A percentile compares a stretch with the other conserved stretches of the same genome.
phyloP scores from a whole-genome alignment of 2,113 vertebrate species.

The Ploceus nigricollis region DNA sequence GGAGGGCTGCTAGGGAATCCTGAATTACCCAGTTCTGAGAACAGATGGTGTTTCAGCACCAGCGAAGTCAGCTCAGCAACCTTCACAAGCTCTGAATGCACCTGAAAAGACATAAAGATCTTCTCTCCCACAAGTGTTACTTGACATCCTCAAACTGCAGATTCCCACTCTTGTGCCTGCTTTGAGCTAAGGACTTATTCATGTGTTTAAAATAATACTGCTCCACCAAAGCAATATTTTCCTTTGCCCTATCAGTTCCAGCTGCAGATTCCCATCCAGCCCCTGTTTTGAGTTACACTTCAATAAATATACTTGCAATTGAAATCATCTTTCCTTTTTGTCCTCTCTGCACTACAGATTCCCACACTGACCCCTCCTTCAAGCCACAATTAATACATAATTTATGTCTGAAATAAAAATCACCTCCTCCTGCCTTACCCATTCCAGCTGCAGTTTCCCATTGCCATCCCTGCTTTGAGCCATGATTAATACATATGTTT shows the following conservation, averaged over 20 bases:
- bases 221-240: slow-evolving; percentile 24
- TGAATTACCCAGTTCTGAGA: background rate
- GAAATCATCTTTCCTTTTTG: slow-evolving; percentile 64
- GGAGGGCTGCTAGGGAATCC: background rate
- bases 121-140: background rate
- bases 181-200: slow-evolving; percentile 6
- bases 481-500: slow-evolving; percentile 44
- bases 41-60: background rate
- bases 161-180: background rate
- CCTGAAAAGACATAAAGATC: background rate
- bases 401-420: slow-evolving; percentile 69
- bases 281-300: slow-evolving; percentile 67
- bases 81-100: background rate
- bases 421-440: slow-evolving; percentile 45
- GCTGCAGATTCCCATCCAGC: slow-evolving; percentile 53
- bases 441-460: slow-evolving; percentile 51
- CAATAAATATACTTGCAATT: slow-evolving; percentile 70
- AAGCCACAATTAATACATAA: slow-evolving; percentile 65
- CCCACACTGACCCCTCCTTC: slow-evolving; percentile 57
- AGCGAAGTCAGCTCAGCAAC: background rate
- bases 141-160: background rate
- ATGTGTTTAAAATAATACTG: slow-evolving; percentile 10
- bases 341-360: slow-evolving; percentile 20
- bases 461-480: background rate
- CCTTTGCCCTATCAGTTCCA: slow-evolving; percentile 58